Conservation (phyloP, 2,888 invertebrate species). For the Pseudeuparius sepicola region DNA sequence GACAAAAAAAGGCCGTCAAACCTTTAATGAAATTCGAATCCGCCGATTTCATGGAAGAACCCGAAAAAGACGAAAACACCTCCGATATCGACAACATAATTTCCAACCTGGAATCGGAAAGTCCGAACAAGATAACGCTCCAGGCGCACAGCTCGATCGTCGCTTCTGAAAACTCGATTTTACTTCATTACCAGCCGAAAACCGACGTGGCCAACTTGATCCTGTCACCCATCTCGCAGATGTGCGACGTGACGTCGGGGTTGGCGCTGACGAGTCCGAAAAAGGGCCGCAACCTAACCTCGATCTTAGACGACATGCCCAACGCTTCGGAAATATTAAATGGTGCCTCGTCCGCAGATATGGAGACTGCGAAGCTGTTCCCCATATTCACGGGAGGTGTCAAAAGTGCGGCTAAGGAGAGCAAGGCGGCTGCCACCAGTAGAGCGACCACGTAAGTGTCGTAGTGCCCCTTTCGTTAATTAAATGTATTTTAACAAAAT, state of each 20-base stretch:
- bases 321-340: conserved; percentile 10
- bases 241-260: conserved; percentile 43
- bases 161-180: conserved; percentile 29
- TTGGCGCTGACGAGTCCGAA: conserved; percentile 42
- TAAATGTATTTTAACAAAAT: too few species aligned
- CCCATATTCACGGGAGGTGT: conserved; percentile 38
- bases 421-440: conserved; percentile 11
- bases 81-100: conserved; percentile 32
- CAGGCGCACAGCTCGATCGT: conserved; percentile 26
- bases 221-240: conserved; percentile 43
- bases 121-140: conserved; percentile 23
- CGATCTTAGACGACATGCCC: conserved; percentile 27
- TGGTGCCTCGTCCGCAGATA: background rate
- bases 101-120: conserved; percentile 14
- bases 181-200: conserved; percentile 23
- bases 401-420: conserved; percentile 17
- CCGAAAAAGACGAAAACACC: conserved; percentile 31
- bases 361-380: conserved; percentile 34
- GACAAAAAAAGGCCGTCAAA: conserved; percentile 14
- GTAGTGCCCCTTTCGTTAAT: too few species aligned
- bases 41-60: conserved; percentile 34
- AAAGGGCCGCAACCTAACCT: conserved; percentile 32
- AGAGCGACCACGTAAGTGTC: too few species aligned
- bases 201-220: conserved; percentile 25
- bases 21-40: conserved; percentile 29